Evolutionary conservation across 2,888 invertebrate species (phyloP).

Genomic region (Griposia aprilina): DNA sequence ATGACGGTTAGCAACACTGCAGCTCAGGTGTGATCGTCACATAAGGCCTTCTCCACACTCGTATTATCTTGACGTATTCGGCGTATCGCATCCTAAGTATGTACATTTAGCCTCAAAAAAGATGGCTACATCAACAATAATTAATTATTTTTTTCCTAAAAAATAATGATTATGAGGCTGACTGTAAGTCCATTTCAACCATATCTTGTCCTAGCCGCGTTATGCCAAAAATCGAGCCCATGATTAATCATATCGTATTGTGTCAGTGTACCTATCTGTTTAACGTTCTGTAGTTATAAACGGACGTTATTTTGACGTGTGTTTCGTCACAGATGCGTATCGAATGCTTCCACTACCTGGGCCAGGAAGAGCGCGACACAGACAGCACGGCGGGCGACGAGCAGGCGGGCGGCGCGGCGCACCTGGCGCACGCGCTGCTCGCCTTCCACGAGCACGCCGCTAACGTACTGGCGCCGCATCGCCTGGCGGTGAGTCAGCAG

Average conservation of each 20-base stretch:
- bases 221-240: neutral
- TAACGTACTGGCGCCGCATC: constrained; percentile 69
- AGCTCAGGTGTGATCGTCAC: too few relatives aligned
- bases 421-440: constrained; percentile 80
- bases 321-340: constrained; percentile 92
- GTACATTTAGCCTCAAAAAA: too few relatives aligned
- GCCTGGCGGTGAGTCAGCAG: constrained; percentile 71
- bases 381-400: constrained; percentile 92
- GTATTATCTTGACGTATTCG: too few relatives aligned
- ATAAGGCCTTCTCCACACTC: too few relatives aligned
- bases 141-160: too few relatives aligned
- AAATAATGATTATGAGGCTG: too few relatives aligned
- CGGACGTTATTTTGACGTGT: neutral
- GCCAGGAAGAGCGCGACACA: constrained; percentile 88
- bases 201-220: neutral
- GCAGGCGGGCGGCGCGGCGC: constrained; percentile 76
- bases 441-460: constrained; percentile 82
- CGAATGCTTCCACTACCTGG: constrained; percentile 98
- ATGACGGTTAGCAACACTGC: too few relatives aligned
- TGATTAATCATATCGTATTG: neutral
- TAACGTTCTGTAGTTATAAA: neutral
- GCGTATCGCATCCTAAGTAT: too few relatives aligned
- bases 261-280: neutral
- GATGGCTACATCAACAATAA: too few relatives aligned
- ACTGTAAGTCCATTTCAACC: too few relatives aligned